A percentile compares a stretch with the other conserved stretches of the same genome.
These are phyloP conservation scores for Germaria angustata DNA, from an alignment of 2,888 invertebrate genomes.

Conservation along the genomic window DNA sequence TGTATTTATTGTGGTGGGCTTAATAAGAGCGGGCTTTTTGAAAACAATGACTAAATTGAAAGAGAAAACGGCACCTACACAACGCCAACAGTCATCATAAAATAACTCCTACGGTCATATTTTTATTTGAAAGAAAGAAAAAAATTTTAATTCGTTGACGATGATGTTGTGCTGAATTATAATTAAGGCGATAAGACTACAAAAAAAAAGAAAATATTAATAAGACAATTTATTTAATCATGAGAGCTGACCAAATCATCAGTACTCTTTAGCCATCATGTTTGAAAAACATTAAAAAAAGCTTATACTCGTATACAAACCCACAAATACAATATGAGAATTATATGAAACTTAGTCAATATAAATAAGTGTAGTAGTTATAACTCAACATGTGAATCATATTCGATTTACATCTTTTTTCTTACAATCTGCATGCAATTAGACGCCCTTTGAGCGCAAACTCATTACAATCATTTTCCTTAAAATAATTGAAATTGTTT, in stretches of 20 bases:
- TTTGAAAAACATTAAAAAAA: too few relatives aligned
- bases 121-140: conserved; percentile 9
- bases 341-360: not conserved
- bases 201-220: not conserved
- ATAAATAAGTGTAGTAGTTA: not conserved
- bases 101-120: conserved; percentile 27
- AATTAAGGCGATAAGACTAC: conserved; percentile 38
- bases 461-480: too few relatives aligned
- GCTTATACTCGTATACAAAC: too few relatives aligned
- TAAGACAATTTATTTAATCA: not conserved
- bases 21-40: conserved; percentile 17
- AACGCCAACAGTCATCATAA: conserved; percentile 36
- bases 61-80: conserved; percentile 56
- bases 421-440: too few relatives aligned
- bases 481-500: too few relatives aligned
- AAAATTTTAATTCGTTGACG: not conserved
- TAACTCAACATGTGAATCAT: too few relatives aligned
- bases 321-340: too few relatives aligned
- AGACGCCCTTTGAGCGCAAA: too few relatives aligned
- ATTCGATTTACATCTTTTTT: too few relatives aligned
- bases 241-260: too few relatives aligned
- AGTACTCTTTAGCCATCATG: too few relatives aligned
- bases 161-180: conserved; percentile 21
- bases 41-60: conserved; percentile 49
- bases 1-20: conserved; percentile 15